Percentiles rank a stretch among this genome's conserved stretches.
phyloP scores from a whole-genome alignment of 1,140 invertebrate genomes.

The Halesus radiatus region DNA sequence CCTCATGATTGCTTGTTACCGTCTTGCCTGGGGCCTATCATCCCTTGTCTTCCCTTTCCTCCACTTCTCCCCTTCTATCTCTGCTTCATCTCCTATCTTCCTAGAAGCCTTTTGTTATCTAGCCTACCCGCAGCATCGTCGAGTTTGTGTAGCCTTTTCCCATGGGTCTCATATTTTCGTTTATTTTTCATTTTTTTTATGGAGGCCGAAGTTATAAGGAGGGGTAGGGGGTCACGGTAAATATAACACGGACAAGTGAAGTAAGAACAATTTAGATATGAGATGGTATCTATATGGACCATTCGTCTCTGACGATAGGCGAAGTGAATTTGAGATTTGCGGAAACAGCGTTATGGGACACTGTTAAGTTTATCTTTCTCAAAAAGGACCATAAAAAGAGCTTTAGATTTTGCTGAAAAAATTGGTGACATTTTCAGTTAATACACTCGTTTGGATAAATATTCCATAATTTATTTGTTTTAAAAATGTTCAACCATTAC shows the following conservation, averaged over 20 bases:
- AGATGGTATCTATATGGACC: constrained; percentile 53
- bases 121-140: constrained; percentile 44
- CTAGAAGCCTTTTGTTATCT: constrained; percentile 41
- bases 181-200: constrained; percentile 55
- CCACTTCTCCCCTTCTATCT: not conserved
- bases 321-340: constrained; percentile 51
- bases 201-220: constrained; percentile 38
- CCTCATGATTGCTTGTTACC: constrained; percentile 38
- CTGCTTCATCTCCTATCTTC: not conserved
- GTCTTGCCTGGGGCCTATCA: not conserved
- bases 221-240: constrained; percentile 52
- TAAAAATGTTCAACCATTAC: too few species aligned
- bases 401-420: too few species aligned
- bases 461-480: too few species aligned
- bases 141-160: constrained; percentile 53
- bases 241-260: constrained; percentile 9
- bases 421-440: too few species aligned
- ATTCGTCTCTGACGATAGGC: constrained; percentile 49
- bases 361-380: too few species aligned
- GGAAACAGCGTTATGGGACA: not conserved
- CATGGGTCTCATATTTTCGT: constrained; percentile 53
- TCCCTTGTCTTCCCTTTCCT: not conserved
- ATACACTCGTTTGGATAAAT: too few species aligned
- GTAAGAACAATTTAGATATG: constrained; percentile 45
- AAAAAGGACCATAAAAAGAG: too few species aligned